Evolutionary conservation across 2,888 invertebrate species (phyloP), one percentile per base, ranked within the genome.

Genomic region (Actias luna): DNA sequence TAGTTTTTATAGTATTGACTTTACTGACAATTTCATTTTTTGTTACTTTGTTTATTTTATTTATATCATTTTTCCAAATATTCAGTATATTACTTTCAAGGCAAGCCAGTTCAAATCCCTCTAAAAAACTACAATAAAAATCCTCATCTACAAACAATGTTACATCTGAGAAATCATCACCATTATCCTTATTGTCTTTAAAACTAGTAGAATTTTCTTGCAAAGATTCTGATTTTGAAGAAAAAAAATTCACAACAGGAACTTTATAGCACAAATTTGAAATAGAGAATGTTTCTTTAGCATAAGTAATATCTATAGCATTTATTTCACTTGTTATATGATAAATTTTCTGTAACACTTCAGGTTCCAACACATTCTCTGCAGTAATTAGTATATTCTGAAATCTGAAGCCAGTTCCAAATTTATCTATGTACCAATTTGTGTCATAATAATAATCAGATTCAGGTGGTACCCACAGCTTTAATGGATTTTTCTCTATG

Each of bases 391-490:
- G 89, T 59, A 95, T 83, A 65, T 86, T 92, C 83, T 96, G 94
- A 16, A 94, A 79, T 67, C 96, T 92, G 75, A 94, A 93, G 12
- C 94, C 95, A 60, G 93, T 94, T 64, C 94, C 94, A 82, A 95
- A 95, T 65, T 94, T 94, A 22, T 93, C 85, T 78, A 95, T 94
- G 64, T 96, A 92, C 96, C 96, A 96, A 74, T 96, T 94, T 5
- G 96, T 95, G 71, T 96, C 95, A 68, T 85, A 81, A 50, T 94
- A 93, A 78, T 96, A 96, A 65, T 95, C 94, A 0, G 96, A 96
- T 52, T 95, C 93, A 52, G 94, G 94, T 14, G 96, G 96, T 27
- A 96, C 95, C 96, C 96, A 97, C 69, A 97, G 84, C 75, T 95
- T 95, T 74, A 96, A 84, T 0, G 96, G 96, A 84, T 96, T 95